phyloP scores from a whole-genome alignment of 2,888 invertebrate species.

The Pinctada fucata region DNA sequence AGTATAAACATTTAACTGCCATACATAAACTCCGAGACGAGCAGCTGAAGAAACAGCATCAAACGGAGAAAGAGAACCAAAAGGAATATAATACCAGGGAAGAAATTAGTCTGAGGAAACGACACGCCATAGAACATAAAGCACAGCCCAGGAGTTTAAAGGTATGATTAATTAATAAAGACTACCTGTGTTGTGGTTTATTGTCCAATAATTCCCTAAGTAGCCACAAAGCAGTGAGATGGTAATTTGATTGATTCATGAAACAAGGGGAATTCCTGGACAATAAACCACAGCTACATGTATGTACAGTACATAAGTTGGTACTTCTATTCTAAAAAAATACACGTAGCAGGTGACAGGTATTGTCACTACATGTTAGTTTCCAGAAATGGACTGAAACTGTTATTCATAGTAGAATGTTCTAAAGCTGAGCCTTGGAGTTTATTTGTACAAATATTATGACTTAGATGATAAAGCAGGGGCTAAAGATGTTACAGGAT shows the following conservation, averaged over 20 bases:
- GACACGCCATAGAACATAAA: conserved; percentile 96
- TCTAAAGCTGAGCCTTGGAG: no score
- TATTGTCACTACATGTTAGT: no score
- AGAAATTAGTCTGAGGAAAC: conserved; percentile 95
- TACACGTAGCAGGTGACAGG: no score
- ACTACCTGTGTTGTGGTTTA: background rate
- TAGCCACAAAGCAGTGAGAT: background rate
- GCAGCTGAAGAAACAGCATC: conserved; percentile 90
- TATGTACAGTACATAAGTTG: background rate
- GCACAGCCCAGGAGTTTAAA: conserved; percentile 99
- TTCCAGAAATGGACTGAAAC: no score
- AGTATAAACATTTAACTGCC: conserved; percentile 95
- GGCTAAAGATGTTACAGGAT: no score
- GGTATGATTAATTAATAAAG: conserved; percentile 79
- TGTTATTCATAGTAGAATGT: no score
- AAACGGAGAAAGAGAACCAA: conserved; percentile 92
- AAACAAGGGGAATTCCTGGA: no score
- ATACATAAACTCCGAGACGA: conserved; percentile 87
- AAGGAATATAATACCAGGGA: conserved; percentile 95
- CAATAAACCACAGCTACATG: background rate
- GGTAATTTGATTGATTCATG: no score
- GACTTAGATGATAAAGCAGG: no score
- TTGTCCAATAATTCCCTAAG: background rate
- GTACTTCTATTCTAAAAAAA: no score
- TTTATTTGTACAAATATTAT: no score